phyloP scores from a whole-genome alignment of 1,140 invertebrate species.

The Stegodyphus mimosarum region DNA sequence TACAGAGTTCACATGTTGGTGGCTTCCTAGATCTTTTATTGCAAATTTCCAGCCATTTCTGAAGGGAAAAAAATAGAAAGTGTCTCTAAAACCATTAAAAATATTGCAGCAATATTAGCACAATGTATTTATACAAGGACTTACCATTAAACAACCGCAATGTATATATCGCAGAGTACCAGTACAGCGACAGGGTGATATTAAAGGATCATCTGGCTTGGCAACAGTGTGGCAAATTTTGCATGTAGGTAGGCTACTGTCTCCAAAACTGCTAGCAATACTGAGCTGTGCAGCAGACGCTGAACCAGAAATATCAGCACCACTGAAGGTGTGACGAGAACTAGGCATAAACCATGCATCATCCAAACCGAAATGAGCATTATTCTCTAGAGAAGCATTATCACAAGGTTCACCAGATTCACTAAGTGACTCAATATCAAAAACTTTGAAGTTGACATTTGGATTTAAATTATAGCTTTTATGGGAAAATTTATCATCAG shows the following conservation, averaged over 20 bases:
- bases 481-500: slow-evolving; percentile 20
- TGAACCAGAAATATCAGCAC: slow-evolving; percentile 48
- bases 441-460: slow-evolving; percentile 52
- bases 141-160: slow-evolving; percentile 72
- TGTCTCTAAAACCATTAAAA: background rate
- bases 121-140: slow-evolving; percentile 8
- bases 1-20: slow-evolving; percentile 72
- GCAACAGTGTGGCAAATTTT: slow-evolving; percentile 71
- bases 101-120: background rate
- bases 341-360: slow-evolving; percentile 57
- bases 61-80: slow-evolving; percentile 62
- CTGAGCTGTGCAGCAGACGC: slow-evolving; percentile 61
- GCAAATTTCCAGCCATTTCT: slow-evolving; percentile 73
- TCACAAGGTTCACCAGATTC: slow-evolving; percentile 46
- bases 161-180: slow-evolving; percentile 73
- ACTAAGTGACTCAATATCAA: slow-evolving; percentile 58
- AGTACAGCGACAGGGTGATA: slow-evolving; percentile 72
- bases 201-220: slow-evolving; percentile 70
- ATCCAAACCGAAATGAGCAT: slow-evolving; percentile 27
- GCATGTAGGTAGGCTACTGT: slow-evolving; percentile 68
- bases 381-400: slow-evolving; percentile 39
- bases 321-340: slow-evolving; percentile 47
- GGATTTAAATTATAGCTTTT: slow-evolving; percentile 39
- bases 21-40: slow-evolving; percentile 69
- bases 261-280: slow-evolving; percentile 62